Evolutionary conservation across 1,140 invertebrate genomes (phyloP).

Genomic region (Mamestra configurata): DNA sequence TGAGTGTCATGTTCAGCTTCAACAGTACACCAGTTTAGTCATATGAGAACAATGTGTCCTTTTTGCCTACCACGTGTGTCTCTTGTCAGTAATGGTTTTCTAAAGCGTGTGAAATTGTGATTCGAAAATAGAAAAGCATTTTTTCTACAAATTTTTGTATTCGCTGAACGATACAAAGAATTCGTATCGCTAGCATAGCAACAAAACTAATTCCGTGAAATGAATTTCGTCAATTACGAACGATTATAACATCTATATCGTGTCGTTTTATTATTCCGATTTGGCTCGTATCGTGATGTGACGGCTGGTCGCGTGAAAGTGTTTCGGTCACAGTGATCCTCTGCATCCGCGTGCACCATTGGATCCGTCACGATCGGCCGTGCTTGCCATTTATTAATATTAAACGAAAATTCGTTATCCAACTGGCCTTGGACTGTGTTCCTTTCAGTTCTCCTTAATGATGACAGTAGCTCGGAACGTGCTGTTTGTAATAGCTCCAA

Average conservation of each 20-base stretch:
- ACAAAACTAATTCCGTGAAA: constrained; percentile 38
- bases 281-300: constrained; percentile 61
- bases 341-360: constrained; percentile 79
- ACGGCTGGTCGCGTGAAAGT: constrained; percentile 69
- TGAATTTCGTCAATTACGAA: constrained; percentile 59
- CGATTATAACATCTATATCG: constrained; percentile 67
- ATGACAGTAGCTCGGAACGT: constrained; percentile 84
- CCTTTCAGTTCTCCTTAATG: constrained; percentile 86
- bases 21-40: background rate
- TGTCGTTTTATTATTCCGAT: constrained; percentile 65
- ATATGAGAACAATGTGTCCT: background rate
- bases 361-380: constrained; percentile 81
- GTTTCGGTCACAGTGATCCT: constrained; percentile 60
- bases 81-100: constrained; percentile 9
- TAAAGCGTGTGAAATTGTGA: background rate
- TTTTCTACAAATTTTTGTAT: background rate
- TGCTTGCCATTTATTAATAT: constrained; percentile 85
- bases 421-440: constrained; percentile 81
- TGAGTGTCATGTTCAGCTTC: background rate
- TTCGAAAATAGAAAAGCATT: constrained; percentile 20
- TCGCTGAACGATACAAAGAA: background rate
- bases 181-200: constrained; percentile 28
- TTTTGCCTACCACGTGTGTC: background rate
- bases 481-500: constrained; percentile 77
- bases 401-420: constrained; percentile 87